These are phyloP conservation scores for Camponotus vicinus DNA, from an alignment of 1,140 invertebrate genomes.

Conservation along the genomic window DNA sequence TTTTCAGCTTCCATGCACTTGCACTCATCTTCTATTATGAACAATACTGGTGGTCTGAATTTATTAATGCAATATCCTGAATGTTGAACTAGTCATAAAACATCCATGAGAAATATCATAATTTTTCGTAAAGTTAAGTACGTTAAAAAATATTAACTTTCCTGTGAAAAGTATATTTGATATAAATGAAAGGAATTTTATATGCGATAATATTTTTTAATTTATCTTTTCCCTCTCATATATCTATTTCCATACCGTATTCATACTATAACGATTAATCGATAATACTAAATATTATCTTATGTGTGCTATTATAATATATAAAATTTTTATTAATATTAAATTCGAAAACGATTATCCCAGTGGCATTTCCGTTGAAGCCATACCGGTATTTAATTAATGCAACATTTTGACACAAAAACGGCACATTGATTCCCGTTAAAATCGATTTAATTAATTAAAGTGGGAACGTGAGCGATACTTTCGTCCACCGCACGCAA, in stretches of 20 bases:
- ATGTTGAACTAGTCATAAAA: not conserved
- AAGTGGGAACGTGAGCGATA: constrained; percentile 7
- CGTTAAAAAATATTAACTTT: constrained; percentile 7
- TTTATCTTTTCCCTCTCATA: not conserved
- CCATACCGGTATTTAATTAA: constrained; percentile 28
- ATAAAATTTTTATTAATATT: constrained; percentile 18
- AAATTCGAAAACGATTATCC: not conserved
- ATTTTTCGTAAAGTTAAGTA: not conserved
- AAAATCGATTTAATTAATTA: constrained; percentile 44
- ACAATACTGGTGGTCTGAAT: constrained; percentile 9
- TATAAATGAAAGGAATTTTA: not conserved
- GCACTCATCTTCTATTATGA: not conserved
- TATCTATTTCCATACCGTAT: not conserved
- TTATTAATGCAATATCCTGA: constrained; percentile 23
- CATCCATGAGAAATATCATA: not conserved
- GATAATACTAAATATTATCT: not conserved
- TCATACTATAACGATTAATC: not conserved
- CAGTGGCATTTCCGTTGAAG: constrained; percentile 8
- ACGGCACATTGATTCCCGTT: not conserved
- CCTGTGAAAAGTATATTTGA: not conserved
- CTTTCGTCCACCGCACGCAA: constrained; percentile 1
- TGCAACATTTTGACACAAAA: constrained; percentile 34
- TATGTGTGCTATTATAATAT: not conserved
- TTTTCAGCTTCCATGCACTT: not conserved
- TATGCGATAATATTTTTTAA: not conserved